phyloP scores from a whole-genome alignment of 2,113 vertebrate genomes.

The Aix galericulata region DNA sequence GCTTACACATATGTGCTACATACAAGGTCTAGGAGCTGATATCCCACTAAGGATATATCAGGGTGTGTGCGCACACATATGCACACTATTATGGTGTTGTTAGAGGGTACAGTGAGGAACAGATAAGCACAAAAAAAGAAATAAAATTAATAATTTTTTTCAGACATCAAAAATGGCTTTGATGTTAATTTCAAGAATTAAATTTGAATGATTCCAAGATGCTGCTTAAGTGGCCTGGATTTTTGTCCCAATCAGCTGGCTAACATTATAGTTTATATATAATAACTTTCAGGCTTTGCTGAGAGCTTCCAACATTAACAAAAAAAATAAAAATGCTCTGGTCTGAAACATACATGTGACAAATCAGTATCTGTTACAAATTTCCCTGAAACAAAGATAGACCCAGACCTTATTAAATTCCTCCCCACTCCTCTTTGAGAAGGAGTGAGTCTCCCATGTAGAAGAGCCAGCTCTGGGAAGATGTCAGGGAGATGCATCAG shows the following conservation, averaged over 20 bases:
- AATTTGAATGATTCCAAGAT: neutral
- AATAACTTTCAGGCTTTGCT: neutral
- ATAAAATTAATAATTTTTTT: neutral
- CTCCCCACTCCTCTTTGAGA: neutral
- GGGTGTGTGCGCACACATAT: neutral
- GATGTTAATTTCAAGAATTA: neutral
- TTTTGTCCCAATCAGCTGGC: neutral
- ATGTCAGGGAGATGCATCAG: neutral
- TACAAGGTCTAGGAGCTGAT: neutral
- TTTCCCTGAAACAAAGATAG: neutral
- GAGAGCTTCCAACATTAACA: neutral
- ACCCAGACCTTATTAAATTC: neutral
- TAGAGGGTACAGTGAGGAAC: neutral
- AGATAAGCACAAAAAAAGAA: neutral
- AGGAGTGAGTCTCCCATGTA: neutral
- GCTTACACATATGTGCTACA: neutral
- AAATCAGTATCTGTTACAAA: neutral
- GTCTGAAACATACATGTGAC: neutral
- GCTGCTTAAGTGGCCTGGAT: neutral
- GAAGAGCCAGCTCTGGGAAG: neutral
- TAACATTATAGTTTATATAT: neutral
- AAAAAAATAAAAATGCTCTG: neutral
- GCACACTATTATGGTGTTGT: neutral
- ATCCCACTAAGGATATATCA: neutral
- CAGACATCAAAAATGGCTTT: neutral